phyloP scores from a whole-genome alignment of 2,888 invertebrate species.

The Graphium colonna region DNA sequence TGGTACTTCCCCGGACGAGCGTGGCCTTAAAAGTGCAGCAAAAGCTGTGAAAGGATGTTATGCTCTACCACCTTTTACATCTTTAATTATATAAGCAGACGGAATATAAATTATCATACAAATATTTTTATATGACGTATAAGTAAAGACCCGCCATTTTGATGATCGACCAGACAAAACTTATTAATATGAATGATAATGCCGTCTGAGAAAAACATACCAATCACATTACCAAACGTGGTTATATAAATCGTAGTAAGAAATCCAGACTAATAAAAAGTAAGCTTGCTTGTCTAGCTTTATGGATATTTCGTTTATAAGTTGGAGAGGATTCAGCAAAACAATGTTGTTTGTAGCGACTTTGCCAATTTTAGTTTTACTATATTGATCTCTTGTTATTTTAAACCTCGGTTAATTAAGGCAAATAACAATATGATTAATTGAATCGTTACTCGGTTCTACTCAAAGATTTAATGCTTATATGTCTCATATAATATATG shows the following conservation, averaged over 20 bases:
- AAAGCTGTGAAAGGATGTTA: too few relatives aligned
- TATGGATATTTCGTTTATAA: constrained; percentile 13
- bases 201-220: constrained; percentile 9
- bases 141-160: not conserved
- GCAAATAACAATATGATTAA: too few relatives aligned
- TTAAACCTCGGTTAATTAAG: not conserved
- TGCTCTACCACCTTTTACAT: too few relatives aligned
- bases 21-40: too few relatives aligned
- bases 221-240: constrained; percentile 13
- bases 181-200: constrained; percentile 14
- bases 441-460: too few relatives aligned
- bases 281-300: not conserved
- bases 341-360: constrained; percentile 1
- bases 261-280: constrained; percentile 20
- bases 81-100: too few relatives aligned
- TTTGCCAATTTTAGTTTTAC: not conserved
- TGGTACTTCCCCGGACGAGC: too few relatives aligned
- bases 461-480: too few relatives aligned
- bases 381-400: not conserved
- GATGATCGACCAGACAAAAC: constrained; percentile 6
- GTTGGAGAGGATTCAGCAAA: constrained; percentile 9
- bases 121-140: constrained; percentile 5
- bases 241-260: constrained; percentile 15
- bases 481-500: too few relatives aligned
- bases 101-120: constrained; percentile 5